A percentile compares a stretch with the other conserved stretches of the same genome.
Conservation (phyloP, 2,113 vertebrate genomes). For the Suricata suricatta region DNA sequence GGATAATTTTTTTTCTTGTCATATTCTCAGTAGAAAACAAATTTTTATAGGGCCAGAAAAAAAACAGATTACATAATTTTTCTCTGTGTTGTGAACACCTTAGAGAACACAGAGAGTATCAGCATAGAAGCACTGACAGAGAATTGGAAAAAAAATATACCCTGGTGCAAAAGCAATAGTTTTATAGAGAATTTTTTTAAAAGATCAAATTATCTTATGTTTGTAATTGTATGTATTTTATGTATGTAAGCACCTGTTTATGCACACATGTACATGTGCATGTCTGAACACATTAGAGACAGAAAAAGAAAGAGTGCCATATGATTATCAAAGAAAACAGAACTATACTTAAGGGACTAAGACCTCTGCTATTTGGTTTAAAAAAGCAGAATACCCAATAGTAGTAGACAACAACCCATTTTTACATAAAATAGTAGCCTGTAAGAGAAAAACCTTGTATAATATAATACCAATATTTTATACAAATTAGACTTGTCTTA, state of each 20-base stretch:
- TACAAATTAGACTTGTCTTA: neutral
- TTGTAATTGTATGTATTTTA: neutral
- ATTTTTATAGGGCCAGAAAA: neutral
- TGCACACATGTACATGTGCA: neutral
- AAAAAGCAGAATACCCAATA: neutral
- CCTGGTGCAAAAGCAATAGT: neutral
- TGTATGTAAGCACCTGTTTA: neutral
- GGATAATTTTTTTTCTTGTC: neutral
- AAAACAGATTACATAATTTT: neutral
- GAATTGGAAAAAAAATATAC: neutral
- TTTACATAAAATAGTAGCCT: neutral
- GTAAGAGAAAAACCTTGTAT: neutral
- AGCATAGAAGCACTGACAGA: neutral
- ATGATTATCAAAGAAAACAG: neutral
- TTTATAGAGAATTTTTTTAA: neutral
- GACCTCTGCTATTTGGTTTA: neutral
- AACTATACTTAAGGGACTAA: neutral
- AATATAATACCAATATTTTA: neutral
- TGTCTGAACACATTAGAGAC: neutral
- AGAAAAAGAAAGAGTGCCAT: neutral
- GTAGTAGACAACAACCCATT: neutral
- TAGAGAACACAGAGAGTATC: neutral
- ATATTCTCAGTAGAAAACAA: neutral
- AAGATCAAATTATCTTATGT: neutral
- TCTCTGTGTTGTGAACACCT: neutral